Evolutionary conservation across 2,797 vertebrate genomes (phyloP).

Genomic region (Periophthalmus magnuspinnatus): DNA sequence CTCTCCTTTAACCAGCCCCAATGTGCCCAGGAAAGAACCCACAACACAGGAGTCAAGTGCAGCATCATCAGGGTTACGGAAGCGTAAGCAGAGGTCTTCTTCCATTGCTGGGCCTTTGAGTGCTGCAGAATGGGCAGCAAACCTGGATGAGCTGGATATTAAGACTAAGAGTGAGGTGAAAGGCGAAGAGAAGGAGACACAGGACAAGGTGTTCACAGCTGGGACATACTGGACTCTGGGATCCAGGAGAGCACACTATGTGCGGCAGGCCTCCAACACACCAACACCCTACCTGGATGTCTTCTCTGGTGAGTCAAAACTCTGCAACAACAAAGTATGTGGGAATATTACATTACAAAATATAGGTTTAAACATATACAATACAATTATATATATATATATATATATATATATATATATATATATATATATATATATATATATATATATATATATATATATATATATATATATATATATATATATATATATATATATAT

Average conservation of each 20-base stretch:
- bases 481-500: too few species aligned
- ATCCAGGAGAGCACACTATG: constrained; percentile 74
- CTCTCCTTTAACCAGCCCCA: constrained; percentile 86
- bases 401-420: too few species aligned
- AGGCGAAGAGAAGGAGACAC: constrained; percentile 62
- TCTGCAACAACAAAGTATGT: neutral
- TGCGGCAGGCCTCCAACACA: constrained; percentile 66
- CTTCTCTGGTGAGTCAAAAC: constrained; percentile 88
- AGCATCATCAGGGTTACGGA: constrained; percentile 35
- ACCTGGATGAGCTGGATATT: constrained; percentile 59
- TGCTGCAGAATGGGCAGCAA: constrained; percentile 84
- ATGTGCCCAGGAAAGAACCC: constrained; percentile 74
- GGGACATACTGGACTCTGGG: constrained; percentile 72
- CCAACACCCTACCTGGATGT: constrained; percentile 81
- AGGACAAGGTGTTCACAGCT: constrained; percentile 58
- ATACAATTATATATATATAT: neutral
- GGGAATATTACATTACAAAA: neutral
- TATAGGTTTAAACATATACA: neutral
- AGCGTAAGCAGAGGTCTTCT: constrained; percentile 79
- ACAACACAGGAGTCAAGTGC: constrained; percentile 34
- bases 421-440: too few species aligned
- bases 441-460: too few species aligned
- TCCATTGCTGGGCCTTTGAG: constrained; percentile 80
- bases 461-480: too few species aligned
- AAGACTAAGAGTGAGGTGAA: constrained; percentile 60